Evolutionary conservation across 2,888 invertebrate genomes (phyloP), one percentile per base, ranked within the genome.

Genomic region (Orgyia antiqua): DNA sequence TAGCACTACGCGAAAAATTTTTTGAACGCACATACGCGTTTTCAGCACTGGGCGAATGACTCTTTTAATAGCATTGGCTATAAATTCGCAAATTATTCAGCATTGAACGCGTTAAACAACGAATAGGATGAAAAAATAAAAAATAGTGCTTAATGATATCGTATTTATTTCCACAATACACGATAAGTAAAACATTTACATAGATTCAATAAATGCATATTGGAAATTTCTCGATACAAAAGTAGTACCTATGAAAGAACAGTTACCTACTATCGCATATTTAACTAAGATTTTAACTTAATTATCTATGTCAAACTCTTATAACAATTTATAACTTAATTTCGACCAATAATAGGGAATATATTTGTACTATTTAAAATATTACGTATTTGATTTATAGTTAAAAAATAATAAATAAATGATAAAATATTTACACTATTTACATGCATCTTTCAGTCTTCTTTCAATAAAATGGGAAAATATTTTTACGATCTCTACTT

Each of bases 171-270:
- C n/a, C 53, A 44, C 60, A 66, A 59, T 58, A 55, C 55, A 61
- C 45, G 55, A 54, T 57, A 51, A 60, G 65, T 9, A 24, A 23
- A n/a, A n/a, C n/a, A n/a, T n/a, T n/a, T n/a, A 20, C 56, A 54
- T 33, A 39, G 36, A 35, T 58, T 56, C 57, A 63, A 60, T 78
- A 79, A 80, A 80, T 80, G 80, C 80, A 68, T 71, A 65, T 61
- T 45, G 63, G 56, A 59, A 60, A 67, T n/a, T n/a, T n/a, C n/a
- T n/a, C 54, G 66, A 63, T 61, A 62, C 64, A 68, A 75, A 55
- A 72, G 67, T 64, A 64, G 48, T 68, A 64, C 56, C 52, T 51
- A 44, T 41, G 58, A 52, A 54, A 45, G 49, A 42, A 33, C 42
- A 45, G 36, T 34, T 24, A 26, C 30, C 39, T 42, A 32, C 33